phyloP scores from a whole-genome alignment of 2,113 vertebrate species.

The Ictidomys tridecemlineatus region DNA sequence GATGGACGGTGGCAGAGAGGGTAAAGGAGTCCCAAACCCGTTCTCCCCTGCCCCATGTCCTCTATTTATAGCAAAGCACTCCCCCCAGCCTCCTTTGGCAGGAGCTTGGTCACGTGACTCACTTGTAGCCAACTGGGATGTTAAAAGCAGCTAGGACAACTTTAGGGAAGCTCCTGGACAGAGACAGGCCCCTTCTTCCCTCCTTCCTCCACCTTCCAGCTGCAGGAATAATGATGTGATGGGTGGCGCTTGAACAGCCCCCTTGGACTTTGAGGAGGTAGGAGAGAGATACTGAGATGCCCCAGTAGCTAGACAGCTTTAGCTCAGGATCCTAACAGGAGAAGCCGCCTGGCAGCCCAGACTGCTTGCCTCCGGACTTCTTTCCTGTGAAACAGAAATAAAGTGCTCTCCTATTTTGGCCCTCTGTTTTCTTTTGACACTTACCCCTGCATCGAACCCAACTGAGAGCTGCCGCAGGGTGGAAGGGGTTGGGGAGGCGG shows the following conservation, averaged over 20 bases:
- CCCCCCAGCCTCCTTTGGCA: conserved; percentile 15
- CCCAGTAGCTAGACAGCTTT: neutral
- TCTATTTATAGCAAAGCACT: neutral
- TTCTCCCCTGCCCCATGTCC: neutral
- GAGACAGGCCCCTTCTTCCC: neutral
- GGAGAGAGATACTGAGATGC: neutral
- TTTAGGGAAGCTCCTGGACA: neutral
- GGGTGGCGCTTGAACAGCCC: neutral
- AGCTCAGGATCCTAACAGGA: neutral
- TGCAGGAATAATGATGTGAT: neutral
- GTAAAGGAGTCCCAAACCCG: neutral
- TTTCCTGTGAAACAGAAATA: neutral
- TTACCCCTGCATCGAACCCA: neutral
- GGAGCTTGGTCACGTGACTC: neutral
- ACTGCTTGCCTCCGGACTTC: neutral
- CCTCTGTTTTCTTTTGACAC: neutral
- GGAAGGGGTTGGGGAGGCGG: neutral
- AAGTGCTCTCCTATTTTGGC: neutral
- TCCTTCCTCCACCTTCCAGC: neutral
- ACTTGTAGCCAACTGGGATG: neutral
- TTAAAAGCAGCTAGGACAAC: neutral
- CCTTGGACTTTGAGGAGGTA: neutral
- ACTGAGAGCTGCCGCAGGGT: neutral
- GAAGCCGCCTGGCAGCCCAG: neutral
- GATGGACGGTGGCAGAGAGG: neutral